Evolutionary conservation across 1,140 invertebrate species (phyloP), one percentile per base, ranked within the genome.

Genomic region (Ooceraea biroi): DNA sequence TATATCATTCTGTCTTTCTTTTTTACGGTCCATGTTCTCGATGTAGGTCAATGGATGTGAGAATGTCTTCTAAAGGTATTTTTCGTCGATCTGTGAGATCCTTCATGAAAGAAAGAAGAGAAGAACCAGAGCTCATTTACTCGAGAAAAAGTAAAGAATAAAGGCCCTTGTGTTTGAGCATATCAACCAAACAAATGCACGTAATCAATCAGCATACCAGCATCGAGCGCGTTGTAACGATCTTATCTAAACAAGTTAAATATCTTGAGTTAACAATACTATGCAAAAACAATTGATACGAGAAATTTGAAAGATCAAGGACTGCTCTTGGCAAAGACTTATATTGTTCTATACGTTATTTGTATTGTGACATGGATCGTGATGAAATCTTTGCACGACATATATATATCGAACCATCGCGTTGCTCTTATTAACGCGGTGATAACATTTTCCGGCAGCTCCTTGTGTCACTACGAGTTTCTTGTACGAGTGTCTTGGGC

Each of bases 1-100:
- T 57, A 55, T 27, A 66, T 73, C 74, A 58, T 77, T 63, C 46
- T 78, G 41, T 82, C 71, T 73, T 86, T 11, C 19, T 82, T 55
- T 72, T 85, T 83, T 50, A 58, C 30, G 52, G n/a, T 50, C 44
- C 61, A 22, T 46, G 50, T 73, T 41, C 69, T 58, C 77, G 27
- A 89, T 89, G 73, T 89, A 85, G 88, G 85, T 89, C 87, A 83
- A 85, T 88, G 60, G 85, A 86, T 88, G 74, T 69, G 83, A 57
- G 82, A 87, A 88, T 84, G 73, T 83, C 82, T 87, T 83, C 72
- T 87, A 68, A 89, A 87, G 87, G 69, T 77, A 68, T 87, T 82
- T 46, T 87, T 73, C 48, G 52, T 8, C 73, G 25, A 60, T 73
- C 44, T 78, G 44, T 72, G 82, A 85, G 86, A 88, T 89, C 76